Evolutionary conservation across 2,888 invertebrate species (phyloP), one percentile per base, ranked within the genome.

Genomic region (Chesias legatella): DNA sequence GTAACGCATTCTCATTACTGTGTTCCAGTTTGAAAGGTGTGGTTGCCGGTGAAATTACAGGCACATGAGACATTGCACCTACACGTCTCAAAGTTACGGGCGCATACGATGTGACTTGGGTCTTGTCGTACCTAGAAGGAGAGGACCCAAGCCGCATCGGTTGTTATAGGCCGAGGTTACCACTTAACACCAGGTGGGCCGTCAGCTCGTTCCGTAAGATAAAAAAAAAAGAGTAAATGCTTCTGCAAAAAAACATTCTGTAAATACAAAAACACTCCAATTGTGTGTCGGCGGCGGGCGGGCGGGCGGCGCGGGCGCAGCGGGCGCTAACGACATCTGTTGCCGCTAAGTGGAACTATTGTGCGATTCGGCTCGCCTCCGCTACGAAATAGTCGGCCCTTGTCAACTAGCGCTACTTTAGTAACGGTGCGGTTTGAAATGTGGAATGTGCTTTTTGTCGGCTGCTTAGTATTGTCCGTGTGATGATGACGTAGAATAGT

Each of bases 251-350:
- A 41, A 33, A 48, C 57, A 54, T 17, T 8, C 17, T 13, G 10
- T 13, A 32, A 33, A 13, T 30, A 49, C 23, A 17, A 43, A 52
- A 48, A 56, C 54, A 57, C 68, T 67, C 67, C 63, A 75, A 81
- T 79, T 79, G 73, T 56, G 60, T 61, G 73, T 72, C 74, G 56
- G n/a, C n/a, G n/a, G n/a, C 71, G 55, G 76, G 73, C 63, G 71
- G 77, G 64, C 51, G 58, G 34, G 1, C 51, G 52, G 59, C 60
- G 64, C 60, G 51, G 45, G 57, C 83, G 63, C 84, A 83, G 84
- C 84, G 70, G 79, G 83, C 66, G 72, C 75, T 83, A 86, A 84
- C 84, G 85, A 85, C 85, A 85, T 86, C 85, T 86, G 69, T 79
- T 67, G 61, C 62, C 70, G 66, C 77, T 84, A 84, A 86, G 76